Evolutionary conservation across 2,113 vertebrate genomes (phyloP).

Genomic region (Melospiza melodia): DNA sequence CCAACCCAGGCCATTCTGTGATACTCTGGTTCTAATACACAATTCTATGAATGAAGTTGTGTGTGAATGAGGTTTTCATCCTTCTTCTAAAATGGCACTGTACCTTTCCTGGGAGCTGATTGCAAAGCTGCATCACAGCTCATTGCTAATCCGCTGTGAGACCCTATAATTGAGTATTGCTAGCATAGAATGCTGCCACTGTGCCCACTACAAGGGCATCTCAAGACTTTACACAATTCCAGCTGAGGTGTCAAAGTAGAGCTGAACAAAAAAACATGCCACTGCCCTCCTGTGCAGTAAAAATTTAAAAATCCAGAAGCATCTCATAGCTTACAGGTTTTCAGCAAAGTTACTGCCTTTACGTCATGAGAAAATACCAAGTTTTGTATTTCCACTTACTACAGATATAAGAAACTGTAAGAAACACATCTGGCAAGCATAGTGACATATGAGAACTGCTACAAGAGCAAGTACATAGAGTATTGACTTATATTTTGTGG

Average conservation of each 20-base stretch:
- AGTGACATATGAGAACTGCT: not conserved
- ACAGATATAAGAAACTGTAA: not conserved
- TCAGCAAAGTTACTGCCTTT: not conserved
- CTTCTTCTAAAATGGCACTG: not conserved
- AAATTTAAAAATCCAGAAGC: not conserved
- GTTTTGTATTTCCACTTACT: not conserved
- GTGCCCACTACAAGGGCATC: not conserved
- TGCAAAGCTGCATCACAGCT: not conserved
- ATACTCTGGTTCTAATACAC: not conserved
- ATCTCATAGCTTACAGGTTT: not conserved
- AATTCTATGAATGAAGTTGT: not conserved
- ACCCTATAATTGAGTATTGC: not conserved
- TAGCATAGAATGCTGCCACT: not conserved
- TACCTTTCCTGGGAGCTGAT: not conserved
- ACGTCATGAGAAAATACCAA: not conserved
- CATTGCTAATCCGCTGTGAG: not conserved
- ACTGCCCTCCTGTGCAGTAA: not conserved
- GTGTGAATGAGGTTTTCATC: not conserved
- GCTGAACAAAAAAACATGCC: fast-evolving
- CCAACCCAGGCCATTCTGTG: not conserved
- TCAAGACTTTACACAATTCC: not conserved
- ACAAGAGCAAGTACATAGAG: not conserved
- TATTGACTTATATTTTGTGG: not conserved
- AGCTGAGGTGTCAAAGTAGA: not conserved
- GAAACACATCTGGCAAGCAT: not conserved